Percentiles rank a stretch among this genome's conserved stretches.
Conservation (phyloP, 2,888 invertebrate genomes). For the Eudemis profundana region DNA sequence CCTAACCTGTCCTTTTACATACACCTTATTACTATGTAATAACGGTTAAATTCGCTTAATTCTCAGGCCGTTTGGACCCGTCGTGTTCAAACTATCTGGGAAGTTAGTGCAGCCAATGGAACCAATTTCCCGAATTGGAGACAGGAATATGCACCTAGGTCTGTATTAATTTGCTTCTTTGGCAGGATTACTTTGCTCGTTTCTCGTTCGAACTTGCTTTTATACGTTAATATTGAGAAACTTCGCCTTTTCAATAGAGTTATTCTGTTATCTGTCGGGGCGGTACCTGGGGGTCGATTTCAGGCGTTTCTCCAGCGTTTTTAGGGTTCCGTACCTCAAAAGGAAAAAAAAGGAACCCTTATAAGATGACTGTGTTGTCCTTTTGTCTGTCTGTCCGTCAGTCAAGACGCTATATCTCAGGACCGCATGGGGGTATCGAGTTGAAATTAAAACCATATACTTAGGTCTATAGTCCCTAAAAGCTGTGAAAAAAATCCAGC, state of each 20-base stretch:
- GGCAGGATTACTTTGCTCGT: conserved; percentile 46
- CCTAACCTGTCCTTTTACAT: background rate
- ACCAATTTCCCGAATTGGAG: conserved; percentile 70
- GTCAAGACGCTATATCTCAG: no score
- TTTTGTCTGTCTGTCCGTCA: no score
- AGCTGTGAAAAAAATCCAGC: no score
- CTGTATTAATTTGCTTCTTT: conserved; percentile 61
- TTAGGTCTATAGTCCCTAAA: no score
- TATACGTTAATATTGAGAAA: conserved; percentile 14
- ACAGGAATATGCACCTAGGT: conserved; percentile 63
- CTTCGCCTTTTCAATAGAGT: conserved; percentile 6
- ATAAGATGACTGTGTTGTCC: no score
- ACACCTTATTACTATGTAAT: conserved; percentile 2
- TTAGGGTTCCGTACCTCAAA: no score
- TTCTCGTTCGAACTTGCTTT: conserved; percentile 10
- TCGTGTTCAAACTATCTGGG: conserved; percentile 54
- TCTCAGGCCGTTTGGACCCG: background rate
- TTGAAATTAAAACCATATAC: no score
- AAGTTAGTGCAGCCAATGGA: conserved; percentile 68
- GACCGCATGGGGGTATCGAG: no score
- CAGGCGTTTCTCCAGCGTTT: no score
- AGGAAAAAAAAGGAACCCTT: no score
- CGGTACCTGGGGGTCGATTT: no score
- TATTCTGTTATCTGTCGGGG: background rate
- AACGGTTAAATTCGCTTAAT: conserved; percentile 5